phyloP scores from a whole-genome alignment of 2,888 invertebrate genomes.

The Teleiodes luculella region DNA sequence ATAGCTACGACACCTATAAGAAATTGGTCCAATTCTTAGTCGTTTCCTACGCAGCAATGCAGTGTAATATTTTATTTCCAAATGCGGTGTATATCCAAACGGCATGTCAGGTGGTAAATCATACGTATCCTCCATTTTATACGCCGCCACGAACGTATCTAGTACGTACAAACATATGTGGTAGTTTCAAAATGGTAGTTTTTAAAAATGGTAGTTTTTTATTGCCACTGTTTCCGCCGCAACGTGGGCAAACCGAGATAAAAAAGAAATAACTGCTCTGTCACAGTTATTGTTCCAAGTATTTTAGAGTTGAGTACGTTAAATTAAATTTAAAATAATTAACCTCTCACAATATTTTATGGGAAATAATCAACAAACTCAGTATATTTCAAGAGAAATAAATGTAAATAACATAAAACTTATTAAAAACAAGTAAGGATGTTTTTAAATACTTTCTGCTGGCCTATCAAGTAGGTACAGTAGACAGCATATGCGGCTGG shows the following conservation, averaged over 20 bases:
- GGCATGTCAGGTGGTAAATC: slow-evolving; percentile 5
- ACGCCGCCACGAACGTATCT: not conserved
- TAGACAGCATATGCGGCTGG: too few relatives aligned
- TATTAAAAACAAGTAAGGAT: too few relatives aligned
- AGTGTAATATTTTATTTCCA: not conserved
- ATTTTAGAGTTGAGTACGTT: slow-evolving; percentile 29
- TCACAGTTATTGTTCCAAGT: slow-evolving; percentile 73
- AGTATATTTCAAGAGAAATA: too few relatives aligned
- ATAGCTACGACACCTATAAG: too few relatives aligned
- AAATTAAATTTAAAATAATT: slow-evolving; percentile 33
- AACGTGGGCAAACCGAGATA: slow-evolving; percentile 75
- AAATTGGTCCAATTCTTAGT: too few relatives aligned
- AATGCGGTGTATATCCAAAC: not conserved
- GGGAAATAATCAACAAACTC: too few relatives aligned
- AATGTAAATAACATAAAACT: too few relatives aligned
- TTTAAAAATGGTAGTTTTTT: slow-evolving; percentile 73
- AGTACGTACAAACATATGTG: slow-evolving; percentile 33
- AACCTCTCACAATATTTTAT: too few relatives aligned
- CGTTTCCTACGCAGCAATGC: too few relatives aligned
- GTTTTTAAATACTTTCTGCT: too few relatives aligned
- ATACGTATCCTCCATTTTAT: slow-evolving; percentile 6
- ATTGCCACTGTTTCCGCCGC: slow-evolving; percentile 68
- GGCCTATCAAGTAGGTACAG: too few relatives aligned
- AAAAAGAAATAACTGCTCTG: slow-evolving; percentile 73
- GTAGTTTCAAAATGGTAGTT: too few relatives aligned